Percentiles rank a stretch among this genome's conserved stretches.
phyloP scores from a whole-genome alignment of 1,140 invertebrate genomes.

The Pinna nobilis region DNA sequence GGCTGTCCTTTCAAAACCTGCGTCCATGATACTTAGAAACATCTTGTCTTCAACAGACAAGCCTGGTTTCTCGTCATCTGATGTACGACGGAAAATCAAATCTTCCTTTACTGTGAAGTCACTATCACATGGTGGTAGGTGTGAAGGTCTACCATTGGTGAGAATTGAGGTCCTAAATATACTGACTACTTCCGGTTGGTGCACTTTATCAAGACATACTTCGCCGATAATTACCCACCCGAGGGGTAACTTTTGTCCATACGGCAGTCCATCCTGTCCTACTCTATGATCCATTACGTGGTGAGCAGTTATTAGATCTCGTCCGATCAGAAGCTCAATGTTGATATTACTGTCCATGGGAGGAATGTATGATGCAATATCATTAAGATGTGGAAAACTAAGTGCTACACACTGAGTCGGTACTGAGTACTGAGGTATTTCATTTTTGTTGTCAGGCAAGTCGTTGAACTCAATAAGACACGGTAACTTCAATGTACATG shows the following conservation, averaged over 20 bases:
- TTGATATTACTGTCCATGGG: not conserved
- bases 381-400: conserved; percentile 22
- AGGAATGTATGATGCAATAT: conserved; percentile 20
- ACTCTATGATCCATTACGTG: not conserved
- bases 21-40: conserved; percentile 38
- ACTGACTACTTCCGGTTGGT: conserved; percentile 24
- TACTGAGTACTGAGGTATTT: conserved; percentile 29
- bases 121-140: conserved; percentile 28
- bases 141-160: conserved; percentile 23
- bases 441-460: conserved; percentile 2
- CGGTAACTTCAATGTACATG: not conserved
- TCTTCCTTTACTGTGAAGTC: conserved; percentile 15
- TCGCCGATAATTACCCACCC: conserved; percentile 40
- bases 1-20: conserved; percentile 1
- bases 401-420: no score
- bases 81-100: conserved; percentile 4
- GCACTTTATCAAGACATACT: conserved; percentile 36
- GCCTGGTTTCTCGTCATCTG: conserved; percentile 23
- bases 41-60: conserved; percentile 31
- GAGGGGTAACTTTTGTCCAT: conserved; percentile 32
- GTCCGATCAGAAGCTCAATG: conserved; percentile 25
- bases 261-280: conserved; percentile 9
- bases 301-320: not conserved
- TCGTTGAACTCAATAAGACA: conserved; percentile 23
- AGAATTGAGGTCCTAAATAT: conserved; percentile 33